Evolutionary conservation across 2,113 vertebrate genomes (phyloP).

Genomic region (Plecturocebus donacophilus): DNA sequence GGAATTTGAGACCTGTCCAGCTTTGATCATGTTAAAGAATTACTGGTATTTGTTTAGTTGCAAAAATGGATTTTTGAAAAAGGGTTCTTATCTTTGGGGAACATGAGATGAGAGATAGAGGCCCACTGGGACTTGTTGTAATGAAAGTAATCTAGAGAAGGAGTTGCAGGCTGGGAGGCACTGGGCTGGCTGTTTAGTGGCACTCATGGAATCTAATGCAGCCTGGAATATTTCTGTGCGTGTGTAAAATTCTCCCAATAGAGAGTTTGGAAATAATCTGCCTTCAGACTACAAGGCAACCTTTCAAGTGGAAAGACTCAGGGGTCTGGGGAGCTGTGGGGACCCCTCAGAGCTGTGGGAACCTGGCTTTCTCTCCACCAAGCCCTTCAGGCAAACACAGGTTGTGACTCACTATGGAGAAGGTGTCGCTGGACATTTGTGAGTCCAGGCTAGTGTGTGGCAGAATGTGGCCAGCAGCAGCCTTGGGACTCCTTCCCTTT

Average conservation of each 20-base stretch:
- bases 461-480: too few relatives aligned
- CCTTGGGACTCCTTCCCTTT: background rate
- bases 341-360: too few relatives aligned
- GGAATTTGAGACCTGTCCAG: background rate
- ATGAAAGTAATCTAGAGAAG: background rate
- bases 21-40: background rate
- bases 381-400: too few relatives aligned
- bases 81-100: background rate
- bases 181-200: accelerated
- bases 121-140: background rate
- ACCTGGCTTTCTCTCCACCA: background rate
- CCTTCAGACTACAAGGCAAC: accelerated
- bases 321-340: background rate
- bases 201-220: accelerated
- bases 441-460: background rate
- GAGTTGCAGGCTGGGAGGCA: accelerated
- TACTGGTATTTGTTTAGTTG: background rate
- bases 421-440: background rate
- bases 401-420: background rate
- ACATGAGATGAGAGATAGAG: background rate
- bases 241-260: background rate
- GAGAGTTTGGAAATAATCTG: background rate
- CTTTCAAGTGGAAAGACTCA: accelerated
- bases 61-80: background rate
- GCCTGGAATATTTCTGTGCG: background rate